Evolutionary conservation across 1,140 invertebrate species (phyloP).

Genomic region (Caenorhabditis briggsae): DNA sequence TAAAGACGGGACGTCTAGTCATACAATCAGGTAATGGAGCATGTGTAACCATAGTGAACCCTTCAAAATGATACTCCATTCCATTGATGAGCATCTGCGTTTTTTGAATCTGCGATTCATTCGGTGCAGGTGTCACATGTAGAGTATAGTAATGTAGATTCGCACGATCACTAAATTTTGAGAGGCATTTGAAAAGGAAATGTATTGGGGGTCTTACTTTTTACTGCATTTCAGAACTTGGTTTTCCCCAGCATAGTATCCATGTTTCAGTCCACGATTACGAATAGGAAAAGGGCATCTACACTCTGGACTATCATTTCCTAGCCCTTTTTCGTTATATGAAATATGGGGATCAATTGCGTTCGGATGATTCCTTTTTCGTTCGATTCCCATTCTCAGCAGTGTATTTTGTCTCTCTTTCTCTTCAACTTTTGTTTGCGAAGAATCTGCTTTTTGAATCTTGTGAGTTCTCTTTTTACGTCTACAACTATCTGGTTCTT

Average conservation of each 20-base stretch:
- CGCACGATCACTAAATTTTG: background rate
- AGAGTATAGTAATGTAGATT: constrained; percentile 32
- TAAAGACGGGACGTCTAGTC: constrained; percentile 15
- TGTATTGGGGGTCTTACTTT: background rate
- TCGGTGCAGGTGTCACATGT: background rate
- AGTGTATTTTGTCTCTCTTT: background rate
- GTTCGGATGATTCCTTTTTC: constrained; percentile 29
- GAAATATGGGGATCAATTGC: constrained; percentile 5
- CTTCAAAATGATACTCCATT: background rate
- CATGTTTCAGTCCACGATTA: constrained; percentile 26
- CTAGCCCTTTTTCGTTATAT: constrained; percentile 16
- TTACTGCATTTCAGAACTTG: background rate
- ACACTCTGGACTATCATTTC: constrained; percentile 32
- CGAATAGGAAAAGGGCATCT: background rate
- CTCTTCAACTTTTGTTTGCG: background rate
- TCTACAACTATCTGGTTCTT: background rate
- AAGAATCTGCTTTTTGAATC: no score
- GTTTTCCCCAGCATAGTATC: constrained; percentile 35
- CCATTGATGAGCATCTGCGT: constrained; percentile 8
- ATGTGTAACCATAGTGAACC: constrained; percentile 14
- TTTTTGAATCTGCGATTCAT: background rate
- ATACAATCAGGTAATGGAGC: constrained; percentile 16
- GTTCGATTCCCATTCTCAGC: background rate
- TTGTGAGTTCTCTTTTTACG: background rate
- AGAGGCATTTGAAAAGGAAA: background rate